phyloP scores from a whole-genome alignment of 2,113 vertebrate genomes.

The Xyrauchen texanus region DNA sequence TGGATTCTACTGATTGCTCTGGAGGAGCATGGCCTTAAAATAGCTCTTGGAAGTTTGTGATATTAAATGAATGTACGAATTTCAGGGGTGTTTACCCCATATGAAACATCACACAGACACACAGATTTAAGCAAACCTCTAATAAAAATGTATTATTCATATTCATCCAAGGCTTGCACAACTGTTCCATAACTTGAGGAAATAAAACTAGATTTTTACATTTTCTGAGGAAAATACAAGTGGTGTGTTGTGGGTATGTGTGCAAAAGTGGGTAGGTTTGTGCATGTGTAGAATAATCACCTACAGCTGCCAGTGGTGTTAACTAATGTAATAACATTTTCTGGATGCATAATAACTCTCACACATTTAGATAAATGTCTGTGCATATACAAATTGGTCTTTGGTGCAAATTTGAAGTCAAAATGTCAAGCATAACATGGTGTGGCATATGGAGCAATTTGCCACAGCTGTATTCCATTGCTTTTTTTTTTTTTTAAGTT shows the following conservation, averaged over 20 bases:
- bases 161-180: too few species aligned
- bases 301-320: constrained; percentile 46
- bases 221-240: too few species aligned
- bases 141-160: too few species aligned
- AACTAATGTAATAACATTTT: constrained; percentile 49
- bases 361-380: neutral
- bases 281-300: constrained; percentile 55
- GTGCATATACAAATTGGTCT: neutral
- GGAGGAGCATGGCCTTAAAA: too few species aligned
- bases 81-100: neutral
- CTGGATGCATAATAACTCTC: neutral
- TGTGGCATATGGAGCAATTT: too few species aligned
- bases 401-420: neutral
- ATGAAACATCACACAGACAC: neutral
- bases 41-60: constrained; percentile 14
- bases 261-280: constrained; percentile 39
- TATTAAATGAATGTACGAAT: constrained; percentile 8
- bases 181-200: too few species aligned
- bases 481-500: neutral
- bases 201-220: too few species aligned
- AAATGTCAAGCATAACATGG: neutral
- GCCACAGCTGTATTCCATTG: too few species aligned
- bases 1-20: neutral
- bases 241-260: neutral
- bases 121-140: neutral